Evolutionary conservation across 2,888 invertebrate species (phyloP).

Genomic region (Strigamia crassipes): DNA sequence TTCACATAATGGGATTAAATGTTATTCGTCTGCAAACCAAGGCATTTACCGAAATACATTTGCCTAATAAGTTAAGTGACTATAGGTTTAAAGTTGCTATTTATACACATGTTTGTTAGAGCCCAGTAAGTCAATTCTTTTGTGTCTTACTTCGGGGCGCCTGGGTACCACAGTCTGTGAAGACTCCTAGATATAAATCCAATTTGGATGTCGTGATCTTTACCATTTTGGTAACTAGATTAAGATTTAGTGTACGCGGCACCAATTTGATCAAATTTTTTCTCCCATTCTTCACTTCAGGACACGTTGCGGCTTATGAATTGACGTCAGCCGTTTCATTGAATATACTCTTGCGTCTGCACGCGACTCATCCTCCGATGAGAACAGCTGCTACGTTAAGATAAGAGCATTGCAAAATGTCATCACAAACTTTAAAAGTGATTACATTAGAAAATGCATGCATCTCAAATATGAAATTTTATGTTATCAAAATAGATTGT

Average conservation of each 20-base stretch:
- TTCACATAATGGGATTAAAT: too few relatives aligned
- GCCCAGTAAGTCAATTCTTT: too few relatives aligned
- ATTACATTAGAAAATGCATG: background rate
- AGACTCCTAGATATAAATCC: too few relatives aligned
- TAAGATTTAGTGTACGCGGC: background rate
- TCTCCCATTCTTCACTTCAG: background rate
- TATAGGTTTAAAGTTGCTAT: too few relatives aligned
- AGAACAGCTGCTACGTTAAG: background rate
- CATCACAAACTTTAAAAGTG: background rate
- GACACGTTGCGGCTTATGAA: background rate
- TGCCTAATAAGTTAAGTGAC: too few relatives aligned
- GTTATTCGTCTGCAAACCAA: too few relatives aligned
- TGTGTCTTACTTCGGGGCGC: too few relatives aligned
- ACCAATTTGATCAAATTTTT: background rate
- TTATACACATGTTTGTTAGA: too few relatives aligned
- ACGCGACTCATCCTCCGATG: background rate
- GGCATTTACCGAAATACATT: too few relatives aligned
- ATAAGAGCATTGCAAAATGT: background rate
- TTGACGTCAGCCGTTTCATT: background rate
- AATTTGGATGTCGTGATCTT: background rate
- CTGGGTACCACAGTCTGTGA: too few relatives aligned
- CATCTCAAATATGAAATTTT: background rate
- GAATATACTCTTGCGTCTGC: background rate
- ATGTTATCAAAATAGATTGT: too few relatives aligned
- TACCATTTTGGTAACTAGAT: background rate